Base-by-base conservation (phyloP, 2,888 invertebrate genomes). In the Drosophila prostipennis region DNA sequence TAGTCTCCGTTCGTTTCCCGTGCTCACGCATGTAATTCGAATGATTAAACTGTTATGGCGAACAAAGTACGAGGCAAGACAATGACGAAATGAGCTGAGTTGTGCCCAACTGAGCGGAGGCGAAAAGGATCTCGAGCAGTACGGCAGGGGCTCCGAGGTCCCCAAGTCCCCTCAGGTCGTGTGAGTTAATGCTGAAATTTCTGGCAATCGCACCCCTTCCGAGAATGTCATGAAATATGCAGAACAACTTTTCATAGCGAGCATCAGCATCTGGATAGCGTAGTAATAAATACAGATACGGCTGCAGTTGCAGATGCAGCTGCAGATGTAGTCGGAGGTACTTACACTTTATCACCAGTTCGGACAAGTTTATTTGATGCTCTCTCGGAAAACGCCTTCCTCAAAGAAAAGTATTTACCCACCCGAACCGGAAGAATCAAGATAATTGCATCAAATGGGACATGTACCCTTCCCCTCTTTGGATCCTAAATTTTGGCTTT, bases 21-120 rank as follows among this genome's bases (percentile, higher is more conserved):
- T 51, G 51, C 45, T 61, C 68, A 64, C 59, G 68, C 59, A 64
- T 76, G 72, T 77, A 86, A 86, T 83, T 80, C 70, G 72, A 64
- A 83, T 88, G 82, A 82, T 83, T 82, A 88, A 82, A 77, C 87
- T 88, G 82, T 75, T 71, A 73, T 72, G 70, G 78, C 80, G 75
- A 83, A 86, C 83, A 79, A 72, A 85, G 77, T 85, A 70, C 79
- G 67, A 26, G 55, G 67, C 77, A 81, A 88, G 80, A 77, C 88
- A 86, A 72, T 88, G 81, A 81, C 78, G 80, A 82, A 85, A 79
- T 81, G 79, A 59, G 55, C 79, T 37, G 53, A 48, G 61, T 53
- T 36, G 72, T 32, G 32, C n/a, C 46, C 46, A 46, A 46, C 46
- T 10, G 46, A 23, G 57, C 60, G 71, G 59, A 61, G 56, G 56